Evolutionary conservation across 2,888 invertebrate species (phyloP), one percentile per base, ranked within the genome.

Genomic region (Helobdella robusta): DNA sequence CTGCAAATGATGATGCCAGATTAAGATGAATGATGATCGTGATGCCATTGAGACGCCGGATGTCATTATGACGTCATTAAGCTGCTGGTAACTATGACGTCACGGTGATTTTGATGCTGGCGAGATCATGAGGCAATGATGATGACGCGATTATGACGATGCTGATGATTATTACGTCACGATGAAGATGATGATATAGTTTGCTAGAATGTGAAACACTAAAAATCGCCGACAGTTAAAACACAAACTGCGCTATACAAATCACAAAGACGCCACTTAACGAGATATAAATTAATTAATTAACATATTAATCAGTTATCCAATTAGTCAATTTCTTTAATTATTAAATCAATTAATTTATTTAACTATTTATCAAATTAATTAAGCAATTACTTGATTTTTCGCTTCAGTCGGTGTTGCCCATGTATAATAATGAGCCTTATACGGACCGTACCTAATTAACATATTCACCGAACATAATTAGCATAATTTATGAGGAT

Each of bases 341-440:
- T 40, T 40, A 40, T 40, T 15, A 40, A 40, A 40, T 40, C 11
- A 40, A 40, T 11, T 40, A 40, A 40, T 15, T 15, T 15, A 15
- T 15, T 40, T 11, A 11, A 40, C n/a, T 11, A 40, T 15, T 40
- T 40, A 40, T 11, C n/a, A n/a, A 40, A 40, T 40, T 15, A 40
- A 40, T 40, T 40, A 15, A n/a, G n/a, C n/a, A n/a, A n/a, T 58
- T 62, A 71, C 71, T 18, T 71, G 40, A 23, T 65, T 48, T 40
- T 68, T 68, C 1, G 71, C 69, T 58, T 69, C 70, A 18, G 25
- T 20, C 4, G 72, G 72, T 3, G 71, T 71, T 34, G 66, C 69
- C 72, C 72, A 72, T 0, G 70, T 70, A 67, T 68, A 71, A 48
- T 67, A 68, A 58, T 72, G 70, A 3, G 70, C 70, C 44, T 72